Percentiles rank a stretch among this genome's conserved stretches.
Evolutionary conservation across 2,113 vertebrate species (phyloP).

Genomic region (Cyprinodon brontotheroides): DNA sequence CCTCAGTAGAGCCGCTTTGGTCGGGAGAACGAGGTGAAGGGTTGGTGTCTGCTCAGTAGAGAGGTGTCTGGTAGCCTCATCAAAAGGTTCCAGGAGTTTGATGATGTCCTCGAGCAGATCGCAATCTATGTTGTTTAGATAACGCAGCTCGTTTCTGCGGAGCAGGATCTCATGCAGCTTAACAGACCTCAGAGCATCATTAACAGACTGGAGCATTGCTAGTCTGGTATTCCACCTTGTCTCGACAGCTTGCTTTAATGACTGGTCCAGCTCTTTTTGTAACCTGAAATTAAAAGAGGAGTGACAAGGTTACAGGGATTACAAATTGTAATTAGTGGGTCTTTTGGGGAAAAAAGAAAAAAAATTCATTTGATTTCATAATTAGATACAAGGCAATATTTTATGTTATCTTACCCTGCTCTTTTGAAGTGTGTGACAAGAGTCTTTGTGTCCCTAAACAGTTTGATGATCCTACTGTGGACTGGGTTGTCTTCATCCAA

Average conservation of each 20-base stretch:
- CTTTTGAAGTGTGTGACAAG: constrained; percentile 4
- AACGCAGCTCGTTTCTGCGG: too few species aligned
- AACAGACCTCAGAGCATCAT: neutral
- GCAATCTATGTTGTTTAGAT: too few species aligned
- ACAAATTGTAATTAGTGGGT: too few species aligned
- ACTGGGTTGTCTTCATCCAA: constrained; percentile 7
- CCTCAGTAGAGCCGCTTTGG: too few species aligned
- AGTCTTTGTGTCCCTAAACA: neutral
- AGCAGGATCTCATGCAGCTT: constrained; percentile 1
- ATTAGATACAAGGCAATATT: neutral
- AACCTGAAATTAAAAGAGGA: neutral
- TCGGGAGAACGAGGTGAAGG: too few species aligned
- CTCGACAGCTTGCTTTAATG: too few species aligned
- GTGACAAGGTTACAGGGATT: neutral
- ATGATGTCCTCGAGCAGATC: neutral
- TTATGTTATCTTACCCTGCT: neutral
- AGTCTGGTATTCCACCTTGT: too few species aligned
- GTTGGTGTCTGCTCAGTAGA: neutral
- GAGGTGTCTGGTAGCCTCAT: neutral
- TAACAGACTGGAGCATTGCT: neutral
- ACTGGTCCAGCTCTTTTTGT: neutral
- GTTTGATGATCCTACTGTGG: neutral
- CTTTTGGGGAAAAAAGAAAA: too few species aligned
- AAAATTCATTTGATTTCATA: too few species aligned
- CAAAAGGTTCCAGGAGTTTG: constrained; percentile 1